A percentile compares a stretch with the other conserved stretches of the same genome.
These are phyloP conservation scores for Lucifuga dentata DNA, from an alignment of 2,113 vertebrate species.

Conservation along the genomic window DNA sequence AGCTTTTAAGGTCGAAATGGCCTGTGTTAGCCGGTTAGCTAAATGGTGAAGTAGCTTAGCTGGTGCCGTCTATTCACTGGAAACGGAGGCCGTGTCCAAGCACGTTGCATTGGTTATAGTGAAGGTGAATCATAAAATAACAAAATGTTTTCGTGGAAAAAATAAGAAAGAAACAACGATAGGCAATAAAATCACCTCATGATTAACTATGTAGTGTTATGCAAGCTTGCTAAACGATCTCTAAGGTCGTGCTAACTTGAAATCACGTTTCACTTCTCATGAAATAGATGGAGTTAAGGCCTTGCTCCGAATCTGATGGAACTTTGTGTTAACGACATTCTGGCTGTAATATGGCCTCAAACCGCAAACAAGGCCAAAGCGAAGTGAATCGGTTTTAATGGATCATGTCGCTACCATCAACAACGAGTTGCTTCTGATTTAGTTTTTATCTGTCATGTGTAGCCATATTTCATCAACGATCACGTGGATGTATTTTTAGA, in stretches of 20 bases:
- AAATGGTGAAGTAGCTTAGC: conserved; percentile 3
- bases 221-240: no score
- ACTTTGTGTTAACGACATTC: conserved; percentile 48
- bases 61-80: conserved; percentile 62
- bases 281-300: conserved; percentile 47
- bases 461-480: background rate
- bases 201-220: no score
- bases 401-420: accelerated
- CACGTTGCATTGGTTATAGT: background rate
- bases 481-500: conserved; percentile 52
- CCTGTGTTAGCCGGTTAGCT: conserved; percentile 47
- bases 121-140: no score
- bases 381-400: background rate
- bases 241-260: background rate
- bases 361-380: background rate
- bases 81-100: background rate
- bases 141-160: no score
- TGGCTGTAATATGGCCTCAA: background rate
- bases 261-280: background rate
- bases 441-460: background rate
- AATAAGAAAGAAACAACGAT: no score
- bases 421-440: accelerated
- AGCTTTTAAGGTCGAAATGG: background rate
- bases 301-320: conserved; percentile 38
- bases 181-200: no score